Evolutionary conservation across 2,797 vertebrate genomes (phyloP).

Genomic region (Urosaurus nigricauda): DNA sequence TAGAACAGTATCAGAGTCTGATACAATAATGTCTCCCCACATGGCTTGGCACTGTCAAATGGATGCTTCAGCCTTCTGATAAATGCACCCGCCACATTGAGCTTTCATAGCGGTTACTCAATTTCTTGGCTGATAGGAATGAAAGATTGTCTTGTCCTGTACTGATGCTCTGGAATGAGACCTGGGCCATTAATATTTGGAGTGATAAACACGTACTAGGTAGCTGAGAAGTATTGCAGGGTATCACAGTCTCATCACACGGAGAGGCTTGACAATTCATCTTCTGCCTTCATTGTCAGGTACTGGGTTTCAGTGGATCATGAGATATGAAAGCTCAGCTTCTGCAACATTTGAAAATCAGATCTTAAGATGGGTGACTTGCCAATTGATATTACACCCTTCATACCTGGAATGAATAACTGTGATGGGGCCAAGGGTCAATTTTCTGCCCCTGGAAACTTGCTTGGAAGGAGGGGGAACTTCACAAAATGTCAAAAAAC

Average conservation of each 20-base stretch:
- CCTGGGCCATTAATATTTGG: not conserved
- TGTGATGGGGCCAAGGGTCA: no score
- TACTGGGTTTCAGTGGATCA: not conserved
- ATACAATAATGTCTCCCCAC: no score
- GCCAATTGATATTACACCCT: not conserved
- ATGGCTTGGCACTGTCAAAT: not conserved
- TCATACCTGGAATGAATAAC: not conserved
- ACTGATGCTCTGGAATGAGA: not conserved
- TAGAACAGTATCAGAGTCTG: not conserved
- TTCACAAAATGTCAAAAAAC: no score
- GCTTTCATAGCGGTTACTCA: not conserved
- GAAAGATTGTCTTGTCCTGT: conserved; percentile 1
- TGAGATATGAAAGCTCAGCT: not conserved
- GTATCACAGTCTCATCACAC: not conserved
- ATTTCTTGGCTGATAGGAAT: not conserved
- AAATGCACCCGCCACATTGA: not conserved
- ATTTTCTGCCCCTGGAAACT: no score
- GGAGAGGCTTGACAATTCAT: not conserved
- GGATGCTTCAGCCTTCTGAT: not conserved
- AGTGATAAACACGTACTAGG: not conserved
- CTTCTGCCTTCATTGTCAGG: not conserved
- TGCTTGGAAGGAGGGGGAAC: no score
- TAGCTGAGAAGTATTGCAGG: not conserved
- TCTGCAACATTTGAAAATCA: not conserved
- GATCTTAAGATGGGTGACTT: not conserved